A percentile compares a stretch with the other conserved stretches of the same genome.
These are phyloP conservation scores for Danio aesculapii DNA, from an alignment of 2,797 vertebrate genomes.

Conservation along the genomic window DNA sequence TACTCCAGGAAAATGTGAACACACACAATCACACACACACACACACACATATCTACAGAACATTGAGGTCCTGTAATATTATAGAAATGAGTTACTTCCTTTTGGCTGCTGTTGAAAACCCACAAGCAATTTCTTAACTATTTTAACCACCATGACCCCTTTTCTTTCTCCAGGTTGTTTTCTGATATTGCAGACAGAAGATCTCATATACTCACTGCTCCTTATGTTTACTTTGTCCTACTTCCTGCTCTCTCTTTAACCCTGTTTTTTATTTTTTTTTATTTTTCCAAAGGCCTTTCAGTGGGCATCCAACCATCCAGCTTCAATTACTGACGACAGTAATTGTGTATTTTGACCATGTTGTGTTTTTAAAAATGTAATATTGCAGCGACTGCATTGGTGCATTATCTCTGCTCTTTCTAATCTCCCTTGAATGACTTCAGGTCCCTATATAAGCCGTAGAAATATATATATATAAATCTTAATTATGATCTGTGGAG, in stretches of 20 bases:
- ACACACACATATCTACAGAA: constrained; percentile 44
- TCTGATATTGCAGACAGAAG: constrained; percentile 41
- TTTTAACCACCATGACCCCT: constrained; percentile 45
- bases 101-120: constrained; percentile 33
- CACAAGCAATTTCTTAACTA: constrained; percentile 38
- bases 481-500: constrained; percentile 47
- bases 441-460: constrained; percentile 38
- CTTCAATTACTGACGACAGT: constrained; percentile 42
- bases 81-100: constrained; percentile 48
- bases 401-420: constrained; percentile 27
- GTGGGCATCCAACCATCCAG: constrained; percentile 28
- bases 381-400: constrained; percentile 21
- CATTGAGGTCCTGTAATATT: constrained; percentile 29
- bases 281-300: constrained; percentile 40
- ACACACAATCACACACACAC: neutral
- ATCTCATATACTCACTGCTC: constrained; percentile 17
- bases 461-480: constrained; percentile 31
- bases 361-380: constrained; percentile 27
- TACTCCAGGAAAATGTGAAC: constrained; percentile 40
- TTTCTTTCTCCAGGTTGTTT: constrained; percentile 46
- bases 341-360: constrained; percentile 26
- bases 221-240: constrained; percentile 34
- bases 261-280: constrained; percentile 21
- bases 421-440: constrained; percentile 19
- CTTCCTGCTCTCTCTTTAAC: constrained; percentile 21